Evolutionary conservation across 2,113 vertebrate genomes (phyloP).

Genomic region (Spheniscus mendiculus): DNA sequence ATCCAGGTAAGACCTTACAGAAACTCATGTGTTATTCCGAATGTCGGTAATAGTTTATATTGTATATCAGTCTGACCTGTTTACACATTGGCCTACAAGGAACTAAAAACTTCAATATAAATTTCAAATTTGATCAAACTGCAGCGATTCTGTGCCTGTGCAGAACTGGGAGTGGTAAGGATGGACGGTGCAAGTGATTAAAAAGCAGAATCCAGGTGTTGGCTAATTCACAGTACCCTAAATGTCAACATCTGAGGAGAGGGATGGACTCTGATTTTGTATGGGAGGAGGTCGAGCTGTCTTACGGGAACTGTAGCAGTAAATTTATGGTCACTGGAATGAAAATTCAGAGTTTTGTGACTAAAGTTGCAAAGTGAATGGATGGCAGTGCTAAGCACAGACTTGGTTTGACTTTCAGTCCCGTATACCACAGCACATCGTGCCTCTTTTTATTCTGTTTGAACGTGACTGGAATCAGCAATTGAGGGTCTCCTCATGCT

Average conservation of each 20-base stretch:
- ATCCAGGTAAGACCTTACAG: neutral
- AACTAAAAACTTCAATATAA: neutral
- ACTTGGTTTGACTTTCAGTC: neutral
- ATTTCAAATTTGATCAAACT: neutral
- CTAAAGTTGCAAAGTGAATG: neutral
- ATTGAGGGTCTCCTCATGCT: neutral
- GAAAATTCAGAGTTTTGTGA: neutral
- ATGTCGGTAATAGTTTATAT: neutral
- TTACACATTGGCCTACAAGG: neutral
- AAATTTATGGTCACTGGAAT: neutral
- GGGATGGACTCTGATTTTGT: neutral
- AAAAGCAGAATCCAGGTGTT: neutral
- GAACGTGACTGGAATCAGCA: neutral
- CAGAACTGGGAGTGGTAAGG: neutral
- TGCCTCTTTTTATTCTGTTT: neutral
- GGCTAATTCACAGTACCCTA: neutral
- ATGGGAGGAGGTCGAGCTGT: neutral
- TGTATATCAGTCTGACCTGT: neutral
- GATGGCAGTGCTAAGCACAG: neutral
- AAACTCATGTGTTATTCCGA: neutral
- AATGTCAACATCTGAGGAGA: neutral
- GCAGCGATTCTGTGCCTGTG: neutral
- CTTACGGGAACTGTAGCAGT: neutral
- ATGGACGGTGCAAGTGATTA: neutral
- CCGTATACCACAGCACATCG: neutral